These are phyloP conservation scores for Chromoteleia sp. DNA, from an alignment of 2,888 invertebrate species.

Conservation along the genomic window DNA sequence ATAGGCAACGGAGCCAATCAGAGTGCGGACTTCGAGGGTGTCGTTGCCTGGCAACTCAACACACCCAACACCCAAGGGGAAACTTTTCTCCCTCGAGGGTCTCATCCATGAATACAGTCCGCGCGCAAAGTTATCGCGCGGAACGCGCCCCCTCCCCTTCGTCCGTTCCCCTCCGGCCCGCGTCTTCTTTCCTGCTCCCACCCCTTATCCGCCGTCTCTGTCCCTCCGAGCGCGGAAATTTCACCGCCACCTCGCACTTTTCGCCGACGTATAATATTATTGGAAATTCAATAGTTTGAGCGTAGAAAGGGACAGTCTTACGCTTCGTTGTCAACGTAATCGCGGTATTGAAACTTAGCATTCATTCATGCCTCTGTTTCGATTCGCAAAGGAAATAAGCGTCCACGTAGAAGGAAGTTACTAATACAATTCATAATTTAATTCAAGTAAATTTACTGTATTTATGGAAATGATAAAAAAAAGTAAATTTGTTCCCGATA, in stretches of 20 bases:
- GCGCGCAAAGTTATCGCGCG: conserved; percentile 69
- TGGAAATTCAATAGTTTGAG: conserved; percentile 50
- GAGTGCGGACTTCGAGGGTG: conserved; percentile 74
- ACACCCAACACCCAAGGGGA: conserved; percentile 74
- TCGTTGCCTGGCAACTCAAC: conserved; percentile 83
- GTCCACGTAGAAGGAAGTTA: no score
- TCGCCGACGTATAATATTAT: conserved; percentile 47
- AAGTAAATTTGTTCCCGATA: no score
- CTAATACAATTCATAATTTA: no score
- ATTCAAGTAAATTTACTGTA: no score
- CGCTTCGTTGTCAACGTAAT: conserved; percentile 35
- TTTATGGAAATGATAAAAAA: no score
- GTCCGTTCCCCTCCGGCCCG: not conserved
- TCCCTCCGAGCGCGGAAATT: conserved; percentile 22
- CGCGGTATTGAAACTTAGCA: conserved; percentile 41
- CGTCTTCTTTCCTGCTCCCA: conserved; percentile 5
- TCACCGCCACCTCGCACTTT: conserved; percentile 56
- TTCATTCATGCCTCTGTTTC: conserved; percentile 41
- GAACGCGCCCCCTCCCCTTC: conserved; percentile 23
- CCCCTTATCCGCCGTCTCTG: not conserved
- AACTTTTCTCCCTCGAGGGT: conserved; percentile 73
- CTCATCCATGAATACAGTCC: conserved; percentile 71
- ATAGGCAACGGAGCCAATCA: conserved; percentile 81
- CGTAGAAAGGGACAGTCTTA: conserved; percentile 53
- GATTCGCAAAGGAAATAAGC: conserved; percentile 1